Evolutionary conservation across 2,888 invertebrate species (phyloP).

Genomic region (Archaeoteleia sp.): DNA sequence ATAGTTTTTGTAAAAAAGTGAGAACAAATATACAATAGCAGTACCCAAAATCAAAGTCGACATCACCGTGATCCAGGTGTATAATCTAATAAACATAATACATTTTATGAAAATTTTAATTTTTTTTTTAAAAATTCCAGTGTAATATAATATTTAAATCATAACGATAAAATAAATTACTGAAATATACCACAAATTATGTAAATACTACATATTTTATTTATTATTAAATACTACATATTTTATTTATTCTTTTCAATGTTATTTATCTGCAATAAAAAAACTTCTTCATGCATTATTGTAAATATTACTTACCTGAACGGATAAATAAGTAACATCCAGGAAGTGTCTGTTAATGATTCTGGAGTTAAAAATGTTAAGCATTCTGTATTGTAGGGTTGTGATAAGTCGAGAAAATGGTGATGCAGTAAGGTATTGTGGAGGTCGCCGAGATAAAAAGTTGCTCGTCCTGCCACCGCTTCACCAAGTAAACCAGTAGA

Average conservation of each 20-base stretch:
- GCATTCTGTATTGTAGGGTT: slow-evolving; percentile 88
- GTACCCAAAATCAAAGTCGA: slow-evolving; percentile 82
- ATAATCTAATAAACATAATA: slow-evolving; percentile 75
- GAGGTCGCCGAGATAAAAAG: slow-evolving; percentile 85
- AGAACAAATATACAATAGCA: slow-evolving; percentile 80
- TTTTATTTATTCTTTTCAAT: no score
- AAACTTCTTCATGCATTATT: no score
- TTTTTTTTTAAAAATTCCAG: no score
- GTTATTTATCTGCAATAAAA: not conserved
- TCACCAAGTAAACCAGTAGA: slow-evolving; percentile 85
- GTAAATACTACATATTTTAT: no score
- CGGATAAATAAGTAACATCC: slow-evolving; percentile 88
- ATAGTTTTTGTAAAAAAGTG: slow-evolving; percentile 77
- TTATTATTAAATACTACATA: no score
- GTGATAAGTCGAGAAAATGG: slow-evolving; percentile 83
- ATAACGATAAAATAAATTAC: no score
- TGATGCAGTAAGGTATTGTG: slow-evolving; percentile 84
- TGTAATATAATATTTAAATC: no score
- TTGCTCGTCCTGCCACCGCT: slow-evolving; percentile 81
- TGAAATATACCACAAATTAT: no score
- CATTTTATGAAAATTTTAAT: no score
- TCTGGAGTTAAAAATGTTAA: slow-evolving; percentile 90
- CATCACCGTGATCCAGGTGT: slow-evolving; percentile 86
- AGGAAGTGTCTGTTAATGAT: slow-evolving; percentile 86
- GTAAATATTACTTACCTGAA: slow-evolving; percentile 85